These are phyloP conservation scores for Lucilia cuprina DNA, from an alignment of 1,140 invertebrate genomes.

Conservation along the genomic window DNA sequence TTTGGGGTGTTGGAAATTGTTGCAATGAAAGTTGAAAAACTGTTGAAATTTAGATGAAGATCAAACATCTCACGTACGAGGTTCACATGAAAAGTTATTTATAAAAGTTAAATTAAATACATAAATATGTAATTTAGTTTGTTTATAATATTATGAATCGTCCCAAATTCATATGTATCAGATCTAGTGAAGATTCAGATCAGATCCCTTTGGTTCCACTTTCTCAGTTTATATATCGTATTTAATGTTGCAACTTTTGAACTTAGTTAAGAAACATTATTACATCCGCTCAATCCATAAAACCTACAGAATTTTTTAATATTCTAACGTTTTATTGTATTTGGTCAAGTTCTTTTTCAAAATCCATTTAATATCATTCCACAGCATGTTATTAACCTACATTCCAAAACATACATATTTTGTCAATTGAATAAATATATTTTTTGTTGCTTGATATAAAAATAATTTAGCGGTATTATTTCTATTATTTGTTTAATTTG, in stretches of 20 bases:
- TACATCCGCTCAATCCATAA: not conserved
- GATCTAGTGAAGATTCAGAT: too few species aligned
- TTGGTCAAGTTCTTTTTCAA: not conserved
- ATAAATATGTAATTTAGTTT: too few species aligned
- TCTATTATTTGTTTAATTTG: too few species aligned
- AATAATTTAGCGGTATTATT: too few species aligned
- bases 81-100: not conserved
- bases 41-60: conserved; percentile 4
- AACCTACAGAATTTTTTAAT: not conserved
- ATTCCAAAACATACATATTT: not conserved
- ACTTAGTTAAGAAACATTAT: too few species aligned
- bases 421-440: not conserved
- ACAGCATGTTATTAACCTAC: not conserved
- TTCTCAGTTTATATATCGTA: too few species aligned
- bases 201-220: too few species aligned
- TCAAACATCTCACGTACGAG: not conserved
- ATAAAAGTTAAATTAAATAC: too few species aligned
- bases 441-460: not conserved
- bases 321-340: too few species aligned
- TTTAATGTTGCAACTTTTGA: too few species aligned
- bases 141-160: too few species aligned
- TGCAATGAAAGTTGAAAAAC: conserved; percentile 11
- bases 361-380: not conserved
- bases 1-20: conserved; percentile 1
- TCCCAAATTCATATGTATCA: too few species aligned